Evolutionary conservation across 1,140 invertebrate species (phyloP).

Genomic region (Drosophila bocki): DNA sequence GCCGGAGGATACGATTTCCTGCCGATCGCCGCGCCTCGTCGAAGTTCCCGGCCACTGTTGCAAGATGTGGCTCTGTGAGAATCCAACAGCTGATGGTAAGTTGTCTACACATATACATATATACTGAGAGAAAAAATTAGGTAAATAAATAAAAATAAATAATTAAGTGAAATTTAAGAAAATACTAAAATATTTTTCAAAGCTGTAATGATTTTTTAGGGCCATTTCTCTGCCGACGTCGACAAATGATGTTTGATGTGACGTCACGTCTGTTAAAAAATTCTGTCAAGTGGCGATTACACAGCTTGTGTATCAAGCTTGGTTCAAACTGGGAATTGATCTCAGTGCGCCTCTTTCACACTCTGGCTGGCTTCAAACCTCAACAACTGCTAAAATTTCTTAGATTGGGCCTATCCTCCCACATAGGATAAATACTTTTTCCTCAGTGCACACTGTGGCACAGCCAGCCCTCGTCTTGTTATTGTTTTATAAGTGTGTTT

Average conservation of each 20-base stretch:
- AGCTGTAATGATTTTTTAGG: not conserved
- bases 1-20: conserved; percentile 85
- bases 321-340: too few relatives aligned
- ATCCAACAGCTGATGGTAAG: conserved; percentile 86
- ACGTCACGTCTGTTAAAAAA: too few relatives aligned
- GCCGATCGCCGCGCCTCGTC: conserved; percentile 88
- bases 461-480: conserved; percentile 49
- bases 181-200: not conserved
- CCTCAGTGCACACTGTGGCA: not conserved
- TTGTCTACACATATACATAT: not conserved
- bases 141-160: not conserved
- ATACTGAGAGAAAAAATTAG: not conserved
- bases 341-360: too few relatives aligned
- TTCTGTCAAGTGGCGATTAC: too few relatives aligned
- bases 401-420: too few relatives aligned
- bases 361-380: too few relatives aligned
- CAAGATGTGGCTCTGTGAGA: conserved; percentile 90
- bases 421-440: not conserved
- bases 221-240: too few relatives aligned
- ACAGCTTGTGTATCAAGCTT: too few relatives aligned
- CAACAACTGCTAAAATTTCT: too few relatives aligned
- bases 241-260: too few relatives aligned
- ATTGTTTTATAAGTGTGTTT: conserved; percentile 83
- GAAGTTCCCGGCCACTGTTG: conserved; percentile 89
- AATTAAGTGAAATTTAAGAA: not conserved